Percentiles rank a stretch among this genome's conserved stretches.
Conservation (phyloP, 2,797 vertebrate species). For the Falco naumanni region DNA sequence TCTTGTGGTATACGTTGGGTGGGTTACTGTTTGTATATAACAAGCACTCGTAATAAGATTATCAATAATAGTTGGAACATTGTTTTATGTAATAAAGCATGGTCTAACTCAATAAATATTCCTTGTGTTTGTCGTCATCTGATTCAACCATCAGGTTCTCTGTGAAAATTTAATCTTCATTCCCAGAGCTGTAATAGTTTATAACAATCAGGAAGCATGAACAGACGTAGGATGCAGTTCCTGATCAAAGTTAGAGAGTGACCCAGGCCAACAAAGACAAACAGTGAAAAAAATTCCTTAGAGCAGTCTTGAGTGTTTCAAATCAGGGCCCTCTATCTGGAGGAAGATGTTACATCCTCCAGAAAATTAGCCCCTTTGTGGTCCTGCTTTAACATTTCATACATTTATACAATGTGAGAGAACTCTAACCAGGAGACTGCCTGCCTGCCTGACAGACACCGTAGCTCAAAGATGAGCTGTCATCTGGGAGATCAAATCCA, state of each 20-base stretch:
- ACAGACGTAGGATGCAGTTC: background rate
- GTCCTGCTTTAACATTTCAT: background rate
- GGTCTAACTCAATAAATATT: slow-evolving; percentile 14
- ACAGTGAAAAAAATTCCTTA: background rate
- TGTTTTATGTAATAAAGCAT: slow-evolving; percentile 13
- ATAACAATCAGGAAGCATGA: background rate
- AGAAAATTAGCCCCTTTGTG: background rate
- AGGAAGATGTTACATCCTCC: background rate
- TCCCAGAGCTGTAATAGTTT: background rate
- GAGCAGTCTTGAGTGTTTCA: background rate
- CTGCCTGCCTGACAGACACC: background rate
- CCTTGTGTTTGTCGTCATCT: background rate
- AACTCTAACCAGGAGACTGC: background rate
- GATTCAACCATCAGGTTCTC: background rate
- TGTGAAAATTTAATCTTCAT: background rate
- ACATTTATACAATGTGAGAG: background rate
- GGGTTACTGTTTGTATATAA: background rate
- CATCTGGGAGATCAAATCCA: background rate
- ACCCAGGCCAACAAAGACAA: background rate
- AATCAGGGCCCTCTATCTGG: background rate
- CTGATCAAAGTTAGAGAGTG: background rate
- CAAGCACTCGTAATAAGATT: background rate
- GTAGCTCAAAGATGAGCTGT: background rate
- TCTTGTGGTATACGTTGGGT: background rate
- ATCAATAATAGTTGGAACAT: background rate